phyloP scores from a whole-genome alignment of 2,888 invertebrate genomes.

The Platerodrilus igneus region DNA sequence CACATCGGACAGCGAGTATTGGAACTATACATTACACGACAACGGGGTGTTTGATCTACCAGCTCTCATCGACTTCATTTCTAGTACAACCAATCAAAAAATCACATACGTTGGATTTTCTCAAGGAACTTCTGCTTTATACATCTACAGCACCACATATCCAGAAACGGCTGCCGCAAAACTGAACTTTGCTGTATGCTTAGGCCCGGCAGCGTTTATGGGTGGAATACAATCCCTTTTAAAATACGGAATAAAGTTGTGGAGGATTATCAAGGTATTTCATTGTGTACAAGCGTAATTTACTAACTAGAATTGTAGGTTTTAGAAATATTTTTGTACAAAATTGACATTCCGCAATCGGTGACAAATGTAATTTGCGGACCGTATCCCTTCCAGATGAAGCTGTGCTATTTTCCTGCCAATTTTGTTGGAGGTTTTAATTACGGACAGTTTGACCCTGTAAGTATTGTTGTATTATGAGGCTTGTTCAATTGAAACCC shows the following conservation, averaged over 20 bases:
- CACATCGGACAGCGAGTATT: slow-evolving; percentile 13
- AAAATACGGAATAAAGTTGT: slow-evolving; percentile 3
- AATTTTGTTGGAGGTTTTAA: slow-evolving; percentile 11
- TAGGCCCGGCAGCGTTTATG: slow-evolving; percentile 17
- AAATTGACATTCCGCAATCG: slow-evolving; percentile 8
- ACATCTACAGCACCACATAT: slow-evolving; percentile 16
- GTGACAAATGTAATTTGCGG: slow-evolving; percentile 10
- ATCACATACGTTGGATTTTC: slow-evolving; percentile 24
- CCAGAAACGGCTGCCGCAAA: slow-evolving; percentile 17
- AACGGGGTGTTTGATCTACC: slow-evolving; percentile 22
- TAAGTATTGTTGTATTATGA: too few relatives aligned
- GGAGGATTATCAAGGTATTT: slow-evolving; percentile 12
- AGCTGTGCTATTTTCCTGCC: slow-evolving; percentile 10
- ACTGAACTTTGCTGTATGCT: slow-evolving; percentile 18
- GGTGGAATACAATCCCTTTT: background rate
- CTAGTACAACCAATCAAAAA: slow-evolving; percentile 14
- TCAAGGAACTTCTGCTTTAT: slow-evolving; percentile 22
- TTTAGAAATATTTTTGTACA: too few relatives aligned
- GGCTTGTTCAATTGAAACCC: too few relatives aligned
- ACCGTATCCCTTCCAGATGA: slow-evolving; percentile 13
- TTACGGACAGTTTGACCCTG: slow-evolving; percentile 20
- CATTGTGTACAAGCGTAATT: too few relatives aligned
- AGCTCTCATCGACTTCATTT: slow-evolving; percentile 16
- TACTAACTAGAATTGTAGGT: background rate
- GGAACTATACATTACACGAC: slow-evolving; percentile 25